A percentile compares a stretch with the other conserved stretches of the same genome.
Evolutionary conservation across 2,797 vertebrate species (phyloP).

Genomic region (Staurois parvus): DNA sequence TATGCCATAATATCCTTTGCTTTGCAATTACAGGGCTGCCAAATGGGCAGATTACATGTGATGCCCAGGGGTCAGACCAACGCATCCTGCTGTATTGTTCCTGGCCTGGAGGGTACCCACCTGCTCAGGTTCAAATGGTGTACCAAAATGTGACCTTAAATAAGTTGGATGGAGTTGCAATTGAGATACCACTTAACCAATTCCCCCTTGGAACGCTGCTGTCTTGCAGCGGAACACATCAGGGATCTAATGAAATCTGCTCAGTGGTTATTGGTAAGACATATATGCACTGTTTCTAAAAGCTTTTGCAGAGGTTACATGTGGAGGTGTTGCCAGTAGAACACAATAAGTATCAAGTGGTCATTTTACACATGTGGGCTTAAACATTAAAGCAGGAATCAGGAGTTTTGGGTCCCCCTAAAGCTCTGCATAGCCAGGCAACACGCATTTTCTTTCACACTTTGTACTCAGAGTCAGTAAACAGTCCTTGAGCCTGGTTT

Average conservation of each 20-base stretch:
- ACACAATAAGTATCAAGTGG: too few species aligned
- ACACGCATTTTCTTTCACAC: too few species aligned
- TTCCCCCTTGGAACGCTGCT: background rate
- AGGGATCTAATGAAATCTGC: background rate
- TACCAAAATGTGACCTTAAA: background rate
- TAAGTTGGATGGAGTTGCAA: background rate
- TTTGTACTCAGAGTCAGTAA: too few species aligned
- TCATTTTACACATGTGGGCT: too few species aligned
- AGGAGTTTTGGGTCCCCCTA: too few species aligned
- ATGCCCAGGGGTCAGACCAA: background rate
- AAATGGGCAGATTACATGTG: constrained; percentile 40
- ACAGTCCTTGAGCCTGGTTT: too few species aligned
- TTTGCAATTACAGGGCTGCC: constrained; percentile 31
- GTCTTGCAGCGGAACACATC: constrained; percentile 19
- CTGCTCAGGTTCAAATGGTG: constrained; percentile 6
- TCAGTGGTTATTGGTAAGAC: constrained; percentile 41
- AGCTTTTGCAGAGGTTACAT: too few species aligned
- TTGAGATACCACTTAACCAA: background rate
- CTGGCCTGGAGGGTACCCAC: constrained; percentile 50
- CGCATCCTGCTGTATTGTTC: constrained; percentile 9
- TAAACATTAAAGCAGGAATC: too few species aligned
- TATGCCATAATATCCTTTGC: background rate
- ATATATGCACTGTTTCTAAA: too few species aligned
- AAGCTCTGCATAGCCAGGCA: too few species aligned
- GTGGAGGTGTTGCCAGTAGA: too few species aligned